A percentile compares a stretch with the other conserved stretches of the same genome.
phyloP scores from a whole-genome alignment of 2,797 vertebrate species.

The Champsocephalus gunnari region DNA sequence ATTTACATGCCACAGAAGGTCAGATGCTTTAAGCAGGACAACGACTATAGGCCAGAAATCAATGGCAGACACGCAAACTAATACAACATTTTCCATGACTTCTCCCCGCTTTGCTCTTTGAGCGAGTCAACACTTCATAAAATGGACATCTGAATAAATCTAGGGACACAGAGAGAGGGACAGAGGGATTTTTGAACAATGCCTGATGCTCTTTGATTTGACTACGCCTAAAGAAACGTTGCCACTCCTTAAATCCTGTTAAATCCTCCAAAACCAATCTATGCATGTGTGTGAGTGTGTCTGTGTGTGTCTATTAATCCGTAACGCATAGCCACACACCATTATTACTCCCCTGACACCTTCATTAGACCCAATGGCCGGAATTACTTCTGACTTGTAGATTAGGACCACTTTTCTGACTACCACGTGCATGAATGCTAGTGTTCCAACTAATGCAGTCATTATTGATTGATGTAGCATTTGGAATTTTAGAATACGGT shows the following conservation, averaged over 20 bases:
- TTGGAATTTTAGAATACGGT: conserved; percentile 1
- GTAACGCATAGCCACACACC: conserved; percentile 69
- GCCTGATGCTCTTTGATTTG: conserved; percentile 59
- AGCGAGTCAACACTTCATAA: conserved; percentile 73
- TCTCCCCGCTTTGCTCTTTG: conserved; percentile 38
- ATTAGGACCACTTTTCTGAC: conserved; percentile 41
- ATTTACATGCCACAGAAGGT: conserved; percentile 73
- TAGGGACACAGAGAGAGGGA: conserved; percentile 37
- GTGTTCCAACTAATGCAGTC: conserved; percentile 1
- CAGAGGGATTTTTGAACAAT: conserved; percentile 50
- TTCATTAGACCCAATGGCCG: conserved; percentile 68
- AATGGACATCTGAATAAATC: conserved; percentile 66
- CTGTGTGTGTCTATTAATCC: conserved; percentile 69
- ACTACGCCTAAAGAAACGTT: conserved; percentile 37
- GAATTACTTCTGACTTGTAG: conserved; percentile 58
- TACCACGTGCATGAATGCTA: background rate
- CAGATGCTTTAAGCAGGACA: conserved; percentile 68
- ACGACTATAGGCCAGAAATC: conserved; percentile 63
- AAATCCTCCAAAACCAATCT: conserved; percentile 58
- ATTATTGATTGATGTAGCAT: background rate
- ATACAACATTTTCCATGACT: conserved; percentile 50
- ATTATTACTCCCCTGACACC: conserved; percentile 75
- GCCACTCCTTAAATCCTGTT: conserved; percentile 58
- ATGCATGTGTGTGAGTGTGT: conserved; percentile 22
- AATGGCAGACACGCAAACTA: conserved; percentile 49